Evolutionary conservation across 2,797 vertebrate species (phyloP).

Genomic region (Diceros bicornis): DNA sequence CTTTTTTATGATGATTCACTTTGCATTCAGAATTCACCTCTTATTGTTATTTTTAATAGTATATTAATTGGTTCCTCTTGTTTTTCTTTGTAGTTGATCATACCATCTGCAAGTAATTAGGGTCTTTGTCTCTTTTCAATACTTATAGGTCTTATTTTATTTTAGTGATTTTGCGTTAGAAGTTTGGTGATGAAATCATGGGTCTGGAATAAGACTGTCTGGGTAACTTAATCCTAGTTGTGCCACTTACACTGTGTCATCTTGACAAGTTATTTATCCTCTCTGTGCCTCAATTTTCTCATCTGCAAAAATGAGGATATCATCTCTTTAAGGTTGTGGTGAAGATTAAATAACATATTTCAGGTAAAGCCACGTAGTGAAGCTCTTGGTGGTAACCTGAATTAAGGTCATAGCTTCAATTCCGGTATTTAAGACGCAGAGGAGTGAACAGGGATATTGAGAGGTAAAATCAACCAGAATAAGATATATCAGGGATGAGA

Average conservation of each 20-base stretch:
- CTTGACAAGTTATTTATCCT: slow-evolving; percentile 1
- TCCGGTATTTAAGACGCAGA: not conserved
- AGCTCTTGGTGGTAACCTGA: not conserved
- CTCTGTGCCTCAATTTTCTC: slow-evolving; percentile 9
- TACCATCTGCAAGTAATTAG: not conserved
- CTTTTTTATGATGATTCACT: not conserved
- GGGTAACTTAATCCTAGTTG: not conserved
- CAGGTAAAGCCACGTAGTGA: not conserved
- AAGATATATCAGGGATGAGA: not conserved
- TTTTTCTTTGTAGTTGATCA: not conserved
- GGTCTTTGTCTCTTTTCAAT: not conserved
- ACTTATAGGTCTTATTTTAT: slow-evolving; percentile 37
- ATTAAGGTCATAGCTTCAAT: not conserved
- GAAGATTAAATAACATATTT: not conserved
- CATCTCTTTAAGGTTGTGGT: not conserved
- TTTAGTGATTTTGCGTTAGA: not conserved
- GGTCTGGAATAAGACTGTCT: not conserved
- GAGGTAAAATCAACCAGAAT: not conserved
- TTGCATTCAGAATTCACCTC: not conserved
- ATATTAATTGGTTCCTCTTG: not conserved
- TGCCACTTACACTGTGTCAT: not conserved
- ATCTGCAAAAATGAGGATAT: not conserved
- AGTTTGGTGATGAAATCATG: not conserved
- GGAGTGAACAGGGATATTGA: not conserved
- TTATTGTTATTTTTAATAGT: not conserved